phyloP scores from a whole-genome alignment of 2,888 invertebrate species.

The Chydorus sphaericus region DNA sequence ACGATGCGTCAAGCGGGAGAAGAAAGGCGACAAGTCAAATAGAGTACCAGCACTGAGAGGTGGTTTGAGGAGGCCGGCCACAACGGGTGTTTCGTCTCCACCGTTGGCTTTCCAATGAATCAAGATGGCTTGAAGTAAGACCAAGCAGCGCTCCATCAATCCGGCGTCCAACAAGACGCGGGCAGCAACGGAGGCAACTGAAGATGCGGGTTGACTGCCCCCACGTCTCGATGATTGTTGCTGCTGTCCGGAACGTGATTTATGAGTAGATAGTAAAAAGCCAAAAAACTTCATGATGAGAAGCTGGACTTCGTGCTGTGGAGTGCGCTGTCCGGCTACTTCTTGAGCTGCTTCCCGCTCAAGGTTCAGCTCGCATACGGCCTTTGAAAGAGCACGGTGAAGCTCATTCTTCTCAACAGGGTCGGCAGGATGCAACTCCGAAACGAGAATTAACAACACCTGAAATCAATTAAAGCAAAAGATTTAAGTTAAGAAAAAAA shows the following conservation, averaged over 20 bases:
- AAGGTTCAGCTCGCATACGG: conserved; percentile 9
- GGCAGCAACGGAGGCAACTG: conserved; percentile 33
- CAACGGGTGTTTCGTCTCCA: conserved; percentile 32
- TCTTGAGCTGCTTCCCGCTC: conserved; percentile 49
- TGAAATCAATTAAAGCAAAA: too few species aligned
- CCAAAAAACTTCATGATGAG: conserved; percentile 46
- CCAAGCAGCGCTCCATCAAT: conserved; percentile 55
- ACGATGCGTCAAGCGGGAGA: conserved; percentile 30
- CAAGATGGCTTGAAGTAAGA: conserved; percentile 50
- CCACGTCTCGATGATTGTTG: not conserved
- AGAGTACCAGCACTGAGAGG: conserved; percentile 56
- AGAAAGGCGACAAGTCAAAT: conserved; percentile 92
- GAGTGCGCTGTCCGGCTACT: conserved; percentile 46
- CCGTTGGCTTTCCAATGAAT: conserved; percentile 51
- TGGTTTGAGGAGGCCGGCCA: conserved; percentile 61
- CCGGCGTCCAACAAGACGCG: conserved; percentile 50
- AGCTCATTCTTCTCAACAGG: conserved; percentile 58
- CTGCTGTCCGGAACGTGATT: not conserved
- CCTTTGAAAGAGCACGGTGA: conserved; percentile 46
- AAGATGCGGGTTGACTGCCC: not conserved
- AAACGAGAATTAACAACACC: conserved; percentile 75
- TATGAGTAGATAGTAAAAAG: conserved; percentile 6
- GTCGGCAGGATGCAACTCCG: conserved; percentile 54
- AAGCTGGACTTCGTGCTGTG: conserved; percentile 69
- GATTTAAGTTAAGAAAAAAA: too few species aligned